Evolutionary conservation across 2,888 invertebrate genomes (phyloP).

Genomic region (Trichacis sp.): DNA sequence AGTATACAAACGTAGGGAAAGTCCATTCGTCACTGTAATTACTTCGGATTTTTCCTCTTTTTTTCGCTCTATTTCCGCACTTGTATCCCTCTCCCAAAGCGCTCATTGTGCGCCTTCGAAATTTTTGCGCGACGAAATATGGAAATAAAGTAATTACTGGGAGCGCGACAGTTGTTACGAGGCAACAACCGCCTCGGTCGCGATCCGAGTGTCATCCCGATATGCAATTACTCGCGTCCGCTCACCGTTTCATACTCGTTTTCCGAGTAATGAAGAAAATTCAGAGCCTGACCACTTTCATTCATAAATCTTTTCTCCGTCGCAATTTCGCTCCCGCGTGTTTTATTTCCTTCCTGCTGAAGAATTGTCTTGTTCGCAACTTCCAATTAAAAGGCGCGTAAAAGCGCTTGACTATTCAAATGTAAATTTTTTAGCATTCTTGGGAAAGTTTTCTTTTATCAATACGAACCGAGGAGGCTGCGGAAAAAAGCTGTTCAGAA

Average conservation of each 20-base stretch:
- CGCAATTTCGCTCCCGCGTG: not conserved
- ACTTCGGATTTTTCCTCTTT: constrained; percentile 3
- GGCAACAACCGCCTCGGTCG: constrained; percentile 16
- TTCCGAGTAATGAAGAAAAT: constrained; percentile 4
- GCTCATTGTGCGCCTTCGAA: constrained; percentile 19
- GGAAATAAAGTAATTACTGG: constrained; percentile 48
- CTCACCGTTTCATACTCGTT: constrained; percentile 9
- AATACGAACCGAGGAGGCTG: no score
- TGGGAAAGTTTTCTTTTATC: no score
- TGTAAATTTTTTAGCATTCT: not conserved
- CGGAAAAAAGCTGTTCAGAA: no score
- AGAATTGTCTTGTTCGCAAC: not conserved
- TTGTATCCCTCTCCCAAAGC: constrained; percentile 4
- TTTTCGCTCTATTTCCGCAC: constrained; percentile 15
- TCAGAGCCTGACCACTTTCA: not conserved
- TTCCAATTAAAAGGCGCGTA: no score
- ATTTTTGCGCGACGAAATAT: constrained; percentile 33
- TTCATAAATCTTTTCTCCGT: constrained; percentile 4
- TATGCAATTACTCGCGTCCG: constrained; percentile 44
- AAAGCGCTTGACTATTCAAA: no score
- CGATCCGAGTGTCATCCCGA: constrained; percentile 14
- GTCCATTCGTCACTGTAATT: constrained; percentile 15
- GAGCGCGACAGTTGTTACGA: constrained; percentile 32
- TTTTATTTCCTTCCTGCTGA: not conserved
- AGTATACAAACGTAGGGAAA: constrained; percentile 15